Conservation (phyloP, 2,113 vertebrate genomes). For the Lonchura striata region DNA sequence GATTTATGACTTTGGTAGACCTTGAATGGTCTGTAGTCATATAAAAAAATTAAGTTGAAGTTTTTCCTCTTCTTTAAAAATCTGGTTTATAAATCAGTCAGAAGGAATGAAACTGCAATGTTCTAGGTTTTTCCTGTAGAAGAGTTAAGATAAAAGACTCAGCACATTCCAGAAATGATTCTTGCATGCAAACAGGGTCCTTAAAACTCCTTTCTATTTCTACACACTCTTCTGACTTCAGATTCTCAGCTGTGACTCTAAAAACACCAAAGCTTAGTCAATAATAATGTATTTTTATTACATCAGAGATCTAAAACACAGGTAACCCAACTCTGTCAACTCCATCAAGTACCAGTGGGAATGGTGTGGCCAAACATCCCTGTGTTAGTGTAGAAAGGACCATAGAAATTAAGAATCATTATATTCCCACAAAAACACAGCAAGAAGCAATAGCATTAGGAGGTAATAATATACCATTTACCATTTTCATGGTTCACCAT, state of each 20-base stretch:
- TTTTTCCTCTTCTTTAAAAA: neutral
- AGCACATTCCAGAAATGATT: neutral
- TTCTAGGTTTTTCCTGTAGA: neutral
- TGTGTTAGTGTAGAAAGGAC: neutral
- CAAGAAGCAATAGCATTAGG: neutral
- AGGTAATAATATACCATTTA: neutral
- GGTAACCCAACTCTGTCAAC: neutral
- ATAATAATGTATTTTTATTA: neutral
- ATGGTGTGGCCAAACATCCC: neutral
- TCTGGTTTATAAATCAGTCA: neutral
- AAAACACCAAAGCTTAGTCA: neutral
- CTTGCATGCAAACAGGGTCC: neutral
- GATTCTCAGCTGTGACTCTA: neutral
- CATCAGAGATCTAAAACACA: neutral
- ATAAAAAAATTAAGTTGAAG: neutral
- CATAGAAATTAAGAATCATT: neutral
- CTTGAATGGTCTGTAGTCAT: neutral
- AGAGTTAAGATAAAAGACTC: neutral
- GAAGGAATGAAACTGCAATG: neutral
- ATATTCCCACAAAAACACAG: neutral
- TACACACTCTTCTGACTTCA: neutral
- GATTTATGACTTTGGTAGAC: neutral
- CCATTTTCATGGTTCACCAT: neutral
- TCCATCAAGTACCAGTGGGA: neutral
- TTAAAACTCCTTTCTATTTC: neutral